Evolutionary conservation across 2,113 vertebrate genomes (phyloP), one percentile per base, ranked within the genome.

Genomic region (Myotis brandtii): DNA sequence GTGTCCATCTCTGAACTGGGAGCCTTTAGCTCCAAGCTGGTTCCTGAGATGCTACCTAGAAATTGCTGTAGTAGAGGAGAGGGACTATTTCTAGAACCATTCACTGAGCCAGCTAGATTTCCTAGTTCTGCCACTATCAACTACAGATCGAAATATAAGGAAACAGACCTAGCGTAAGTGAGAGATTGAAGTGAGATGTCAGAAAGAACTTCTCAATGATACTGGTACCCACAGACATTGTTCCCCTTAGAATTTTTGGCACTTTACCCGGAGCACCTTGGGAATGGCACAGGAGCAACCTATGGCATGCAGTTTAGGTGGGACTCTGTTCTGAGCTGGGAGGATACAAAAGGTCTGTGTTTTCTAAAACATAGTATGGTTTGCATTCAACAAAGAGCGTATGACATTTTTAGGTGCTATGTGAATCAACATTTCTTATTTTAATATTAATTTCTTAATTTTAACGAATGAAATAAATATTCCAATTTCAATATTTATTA

Each of bases 401-500:
- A 5, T 62, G 30, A 46, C 79, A 75, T 37, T 27, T 70, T 92
- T 86, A 77, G 67, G 32, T 66, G n/a, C 20, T 72, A 62, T 16
- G 21, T 67, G 34, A 6, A 32, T 93, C 32, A 72, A 25, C 40
- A 84, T 79, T 92, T 77, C 23, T 79, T 69, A 95, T 88, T 79
- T 89, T 83, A 92, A 66, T 89, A 70, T 69, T 92, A 64, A 52
- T 64, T 50, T 91, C 2, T 37, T 52, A 93, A 70, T 46, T 84
- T 80, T 82, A 70, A 59, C 64, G 40, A 94, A 87, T 50, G 46
- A 62, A 72, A 46, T 21, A 37, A 89, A 48, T 37, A 43, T 73
- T 5, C 17, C 4, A 84, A n/a, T 43, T 66, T 83, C 75, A 87
- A 59, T 32, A 13, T 79, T 9, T 37, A 43, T 67, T 86, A 72